Percentiles rank a stretch among this genome's conserved stretches.
Evolutionary conservation across 2,888 invertebrate species (phyloP).

Genomic region (Clusia tigrina): DNA sequence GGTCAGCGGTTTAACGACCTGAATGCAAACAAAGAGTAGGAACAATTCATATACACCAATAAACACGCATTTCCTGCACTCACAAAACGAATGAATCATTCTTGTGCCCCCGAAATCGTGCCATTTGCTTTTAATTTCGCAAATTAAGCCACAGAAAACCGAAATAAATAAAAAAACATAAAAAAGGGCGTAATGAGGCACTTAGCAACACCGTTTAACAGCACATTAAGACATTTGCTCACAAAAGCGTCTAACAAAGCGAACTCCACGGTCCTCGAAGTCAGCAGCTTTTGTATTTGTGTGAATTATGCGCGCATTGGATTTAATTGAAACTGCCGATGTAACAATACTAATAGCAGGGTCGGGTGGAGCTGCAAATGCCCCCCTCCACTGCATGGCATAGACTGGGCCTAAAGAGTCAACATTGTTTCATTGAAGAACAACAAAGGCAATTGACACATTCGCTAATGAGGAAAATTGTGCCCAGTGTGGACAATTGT

Average conservation of each 20-base stretch:
- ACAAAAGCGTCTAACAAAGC: not conserved
- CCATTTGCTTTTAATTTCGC: constrained; percentile 12
- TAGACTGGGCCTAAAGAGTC: constrained; percentile 21
- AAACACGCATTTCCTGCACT: no score
- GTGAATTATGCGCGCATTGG: no score
- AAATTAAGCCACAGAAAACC: not conserved
- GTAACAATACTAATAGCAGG: no score
- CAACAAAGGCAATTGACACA: constrained; percentile 11
- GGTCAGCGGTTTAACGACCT: not conserved
- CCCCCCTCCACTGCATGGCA: constrained; percentile 7
- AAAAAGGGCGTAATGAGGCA: not conserved
- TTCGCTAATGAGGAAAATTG: not conserved
- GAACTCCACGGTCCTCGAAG: not conserved
- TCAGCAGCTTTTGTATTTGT: not conserved
- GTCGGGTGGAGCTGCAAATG: not conserved
- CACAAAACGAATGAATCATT: not conserved
- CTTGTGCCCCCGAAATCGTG: not conserved
- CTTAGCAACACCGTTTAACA: constrained; percentile 24
- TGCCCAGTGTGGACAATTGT: no score
- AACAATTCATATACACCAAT: not conserved
- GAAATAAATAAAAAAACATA: not conserved
- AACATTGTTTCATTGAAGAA: constrained; percentile 16
- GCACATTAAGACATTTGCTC: constrained; percentile 25
- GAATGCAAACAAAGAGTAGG: not conserved
- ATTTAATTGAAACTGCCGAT: no score